These are phyloP conservation scores for Genyomyrus donnyi DNA, from an alignment of 2,113 vertebrate species.

Conservation along the genomic window DNA sequence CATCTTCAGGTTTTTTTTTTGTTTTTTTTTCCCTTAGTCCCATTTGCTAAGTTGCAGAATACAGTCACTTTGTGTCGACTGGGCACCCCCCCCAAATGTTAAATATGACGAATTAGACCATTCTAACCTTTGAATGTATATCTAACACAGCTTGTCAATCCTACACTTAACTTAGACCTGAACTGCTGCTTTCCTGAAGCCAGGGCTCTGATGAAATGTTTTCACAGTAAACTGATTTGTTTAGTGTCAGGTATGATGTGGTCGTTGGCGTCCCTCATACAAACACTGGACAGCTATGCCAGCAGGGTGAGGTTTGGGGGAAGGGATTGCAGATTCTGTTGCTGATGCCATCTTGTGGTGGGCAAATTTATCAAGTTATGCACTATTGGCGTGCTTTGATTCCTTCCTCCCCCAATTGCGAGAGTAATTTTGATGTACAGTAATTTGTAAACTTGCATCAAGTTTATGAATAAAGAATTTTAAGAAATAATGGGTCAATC, in stretches of 20 bases:
- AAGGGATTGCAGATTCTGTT: slow-evolving; percentile 29
- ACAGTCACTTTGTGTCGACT: background rate
- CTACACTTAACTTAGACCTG: background rate
- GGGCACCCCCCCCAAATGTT: background rate
- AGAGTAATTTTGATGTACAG: slow-evolving; percentile 73
- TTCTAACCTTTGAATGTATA: background rate
- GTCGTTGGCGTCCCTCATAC: slow-evolving; percentile 29
- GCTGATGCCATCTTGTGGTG: slow-evolving; percentile 49
- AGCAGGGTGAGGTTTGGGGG: slow-evolving; percentile 21
- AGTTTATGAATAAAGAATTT: slow-evolving; percentile 78
- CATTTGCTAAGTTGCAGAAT: background rate
- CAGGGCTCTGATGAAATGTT: slow-evolving; percentile 7
- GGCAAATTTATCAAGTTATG: slow-evolving; percentile 57
- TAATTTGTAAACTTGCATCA: slow-evolving; percentile 79
- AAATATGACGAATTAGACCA: background rate
- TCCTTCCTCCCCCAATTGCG: slow-evolving; percentile 55
- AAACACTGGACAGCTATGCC: background rate
- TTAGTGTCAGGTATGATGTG: slow-evolving; percentile 29
- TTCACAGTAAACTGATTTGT: slow-evolving; percentile 16
- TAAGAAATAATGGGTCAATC: slow-evolving; percentile 51
- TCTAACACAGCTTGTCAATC: background rate
- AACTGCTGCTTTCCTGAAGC: slow-evolving; percentile 1
- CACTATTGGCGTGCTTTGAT: slow-evolving; percentile 68
- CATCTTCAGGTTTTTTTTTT: background rate
- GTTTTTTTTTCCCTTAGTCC: background rate